phyloP scores from a whole-genome alignment of 1,140 invertebrate species.

The Marisa cornuarietis region DNA sequence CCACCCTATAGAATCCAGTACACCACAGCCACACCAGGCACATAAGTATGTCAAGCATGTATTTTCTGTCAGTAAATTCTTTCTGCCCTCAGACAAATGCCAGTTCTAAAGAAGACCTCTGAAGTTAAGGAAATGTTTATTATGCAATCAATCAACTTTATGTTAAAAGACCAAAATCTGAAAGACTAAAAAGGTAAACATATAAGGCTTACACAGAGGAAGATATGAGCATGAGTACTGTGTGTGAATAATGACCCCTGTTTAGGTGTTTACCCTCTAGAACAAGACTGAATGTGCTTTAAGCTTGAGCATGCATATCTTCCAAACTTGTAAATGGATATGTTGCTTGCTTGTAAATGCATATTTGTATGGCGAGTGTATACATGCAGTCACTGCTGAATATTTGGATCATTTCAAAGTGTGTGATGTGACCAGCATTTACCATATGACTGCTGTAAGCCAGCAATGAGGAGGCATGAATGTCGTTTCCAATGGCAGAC shows the following conservation, averaged over 20 bases:
- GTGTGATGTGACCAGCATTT: slow-evolving; percentile 44
- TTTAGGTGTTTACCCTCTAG: too few species aligned
- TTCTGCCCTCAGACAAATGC: too few species aligned
- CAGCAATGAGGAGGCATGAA: slow-evolving; percentile 64
- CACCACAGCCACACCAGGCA: not conserved
- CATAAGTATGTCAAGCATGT: not conserved
- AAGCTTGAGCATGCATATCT: not conserved
- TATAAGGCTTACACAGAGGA: too few species aligned
- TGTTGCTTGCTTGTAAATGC: not conserved
- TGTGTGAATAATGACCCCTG: too few species aligned
- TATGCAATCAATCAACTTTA: too few species aligned
- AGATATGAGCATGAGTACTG: too few species aligned
- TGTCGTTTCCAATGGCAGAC: slow-evolving; percentile 82
- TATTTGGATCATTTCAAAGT: not conserved
- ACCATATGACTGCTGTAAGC: slow-evolving; percentile 65
- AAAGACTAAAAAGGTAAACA: too few species aligned
- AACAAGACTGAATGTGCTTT: not conserved
- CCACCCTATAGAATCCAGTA: not conserved
- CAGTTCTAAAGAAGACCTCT: too few species aligned
- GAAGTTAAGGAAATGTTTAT: too few species aligned
- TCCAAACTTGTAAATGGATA: not conserved
- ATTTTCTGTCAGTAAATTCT: too few species aligned
- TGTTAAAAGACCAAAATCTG: too few species aligned
- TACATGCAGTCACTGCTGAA: not conserved
- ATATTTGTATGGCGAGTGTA: not conserved